Conservation (phyloP, 1,140 invertebrate species). For the Bombyx mandarina region DNA sequence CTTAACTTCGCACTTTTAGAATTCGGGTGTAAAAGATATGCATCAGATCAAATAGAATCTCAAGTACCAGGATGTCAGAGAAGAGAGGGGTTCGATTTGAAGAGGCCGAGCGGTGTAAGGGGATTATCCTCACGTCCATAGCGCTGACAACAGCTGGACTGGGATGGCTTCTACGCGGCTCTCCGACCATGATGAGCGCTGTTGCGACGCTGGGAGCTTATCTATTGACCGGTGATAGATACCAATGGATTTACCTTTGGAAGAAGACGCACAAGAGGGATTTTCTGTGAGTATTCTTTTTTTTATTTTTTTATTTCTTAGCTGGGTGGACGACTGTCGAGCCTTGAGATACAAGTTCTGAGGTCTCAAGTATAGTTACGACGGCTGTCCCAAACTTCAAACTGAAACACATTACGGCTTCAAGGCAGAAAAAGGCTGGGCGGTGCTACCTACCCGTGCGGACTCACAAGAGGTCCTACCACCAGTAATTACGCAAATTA, state of each 20-base stretch:
- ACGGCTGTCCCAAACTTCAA: no score
- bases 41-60: background rate
- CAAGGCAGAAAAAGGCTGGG: no score
- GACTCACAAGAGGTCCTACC: no score
- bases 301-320: no score
- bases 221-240: conserved; percentile 50
- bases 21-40: background rate
- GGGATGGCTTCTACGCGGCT: conserved; percentile 32
- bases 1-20: background rate
- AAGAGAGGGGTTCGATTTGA: conserved; percentile 52
- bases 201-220: conserved; percentile 30
- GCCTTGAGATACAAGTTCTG: no score
- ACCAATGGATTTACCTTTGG: conserved; percentile 63
- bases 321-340: no score
- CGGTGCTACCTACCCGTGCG: no score
- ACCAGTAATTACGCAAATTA: no score
- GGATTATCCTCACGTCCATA: conserved; percentile 30
- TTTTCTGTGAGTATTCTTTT: conserved; percentile 37
- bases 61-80: conserved; percentile 46
- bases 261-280: conserved; percentile 50
- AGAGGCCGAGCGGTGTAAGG: conserved; percentile 44
- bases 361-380: no score
- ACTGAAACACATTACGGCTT: no score
- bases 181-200: conserved; percentile 19
- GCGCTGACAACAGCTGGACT: conserved; percentile 20